A percentile compares a stretch with the other conserved stretches of the same genome.
Conservation (phyloP, 1,140 invertebrate species). For the Kradibia gibbosae region DNA sequence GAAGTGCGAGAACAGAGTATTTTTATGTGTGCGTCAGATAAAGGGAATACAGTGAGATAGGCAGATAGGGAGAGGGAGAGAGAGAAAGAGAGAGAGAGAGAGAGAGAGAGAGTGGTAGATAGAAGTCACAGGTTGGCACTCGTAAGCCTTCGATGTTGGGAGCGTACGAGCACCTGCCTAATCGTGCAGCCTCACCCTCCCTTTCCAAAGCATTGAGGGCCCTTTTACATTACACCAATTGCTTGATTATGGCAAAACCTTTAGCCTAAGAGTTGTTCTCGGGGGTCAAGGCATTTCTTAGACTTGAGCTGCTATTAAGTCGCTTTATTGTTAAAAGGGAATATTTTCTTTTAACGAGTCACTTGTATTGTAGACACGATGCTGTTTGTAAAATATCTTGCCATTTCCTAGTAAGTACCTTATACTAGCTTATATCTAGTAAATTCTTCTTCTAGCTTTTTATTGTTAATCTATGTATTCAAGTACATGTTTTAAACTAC, state of each 20-base stretch:
- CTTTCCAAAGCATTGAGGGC: neutral
- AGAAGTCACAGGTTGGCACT: neutral
- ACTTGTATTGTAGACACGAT: neutral
- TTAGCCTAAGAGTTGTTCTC: neutral
- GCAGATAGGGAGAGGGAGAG: neutral
- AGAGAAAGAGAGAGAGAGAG: neutral
- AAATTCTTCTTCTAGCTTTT: neutral
- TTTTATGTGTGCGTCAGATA: constrained; percentile 5
- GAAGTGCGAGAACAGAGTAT: no score
- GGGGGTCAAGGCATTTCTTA: neutral
- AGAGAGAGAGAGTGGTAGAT: neutral
- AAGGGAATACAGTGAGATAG: constrained; percentile 4
- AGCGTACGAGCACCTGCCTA: constrained; percentile 38
- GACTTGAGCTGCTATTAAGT: neutral
- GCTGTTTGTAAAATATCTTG: neutral
- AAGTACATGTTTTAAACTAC: no score
- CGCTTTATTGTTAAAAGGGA: neutral
- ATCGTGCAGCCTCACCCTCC: neutral
- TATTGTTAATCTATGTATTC: no score
- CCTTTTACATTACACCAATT: neutral
- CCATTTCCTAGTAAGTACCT: neutral
- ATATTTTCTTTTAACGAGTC: constrained; percentile 8
- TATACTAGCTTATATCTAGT: neutral
- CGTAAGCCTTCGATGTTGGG: neutral
- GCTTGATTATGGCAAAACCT: neutral